Percentiles rank a stretch among this genome's conserved stretches.
phyloP scores from a whole-genome alignment of 2,888 invertebrate species.

The Conops quadrifasciatus region DNA sequence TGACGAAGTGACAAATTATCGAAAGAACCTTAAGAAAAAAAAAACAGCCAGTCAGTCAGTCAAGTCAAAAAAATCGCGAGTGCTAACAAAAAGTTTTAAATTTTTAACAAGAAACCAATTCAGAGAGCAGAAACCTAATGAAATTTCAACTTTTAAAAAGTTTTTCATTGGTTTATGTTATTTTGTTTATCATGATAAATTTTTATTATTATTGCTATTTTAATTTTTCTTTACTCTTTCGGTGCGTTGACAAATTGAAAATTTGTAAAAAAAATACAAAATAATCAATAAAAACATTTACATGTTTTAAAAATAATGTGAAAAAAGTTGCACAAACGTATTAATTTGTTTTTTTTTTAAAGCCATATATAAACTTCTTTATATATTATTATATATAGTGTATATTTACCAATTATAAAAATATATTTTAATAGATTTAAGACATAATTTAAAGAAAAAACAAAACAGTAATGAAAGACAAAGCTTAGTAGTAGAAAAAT shows the following conservation, averaged over 20 bases:
- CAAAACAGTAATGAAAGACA: conserved; percentile 2
- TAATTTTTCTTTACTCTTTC: too few relatives aligned
- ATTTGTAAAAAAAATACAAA: conserved; percentile 20
- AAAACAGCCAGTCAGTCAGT: too few relatives aligned
- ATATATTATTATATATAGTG: conserved; percentile 29
- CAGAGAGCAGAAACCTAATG: background rate
- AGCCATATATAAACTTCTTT: conserved; percentile 21
- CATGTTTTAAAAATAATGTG: conserved; percentile 23
- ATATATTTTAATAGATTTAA: conserved; percentile 31
- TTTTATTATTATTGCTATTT: background rate
- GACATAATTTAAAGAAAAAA: conserved; percentile 31
- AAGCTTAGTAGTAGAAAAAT: too few relatives aligned
- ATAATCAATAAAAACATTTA: conserved; percentile 5
- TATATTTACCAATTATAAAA: conserved; percentile 33
- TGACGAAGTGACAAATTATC: conserved; percentile 35
- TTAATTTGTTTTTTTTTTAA: conserved; percentile 21
- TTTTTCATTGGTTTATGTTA: background rate
- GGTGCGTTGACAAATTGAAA: conserved; percentile 32
- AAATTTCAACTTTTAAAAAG: background rate
- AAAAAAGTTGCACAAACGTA: conserved; percentile 25
- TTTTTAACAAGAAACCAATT: conserved; percentile 25
- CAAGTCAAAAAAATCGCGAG: conserved; percentile 34
- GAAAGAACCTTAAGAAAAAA: conserved; percentile 21
- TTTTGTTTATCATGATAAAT: too few relatives aligned
- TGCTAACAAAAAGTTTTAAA: conserved; percentile 36